Evolutionary conservation across 1,140 invertebrate genomes (phyloP).

Genomic region (Hermetia illucens): DNA sequence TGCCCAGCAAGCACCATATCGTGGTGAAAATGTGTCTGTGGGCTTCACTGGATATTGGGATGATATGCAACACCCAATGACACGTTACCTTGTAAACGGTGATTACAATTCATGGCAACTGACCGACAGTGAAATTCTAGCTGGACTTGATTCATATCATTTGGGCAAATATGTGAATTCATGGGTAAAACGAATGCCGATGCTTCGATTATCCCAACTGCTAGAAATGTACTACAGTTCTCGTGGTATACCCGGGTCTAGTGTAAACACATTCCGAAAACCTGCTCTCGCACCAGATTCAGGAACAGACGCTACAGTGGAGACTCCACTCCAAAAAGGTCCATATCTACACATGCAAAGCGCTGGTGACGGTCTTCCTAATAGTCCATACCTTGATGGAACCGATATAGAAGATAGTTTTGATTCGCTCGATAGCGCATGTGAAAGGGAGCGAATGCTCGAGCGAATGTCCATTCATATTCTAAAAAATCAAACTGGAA

Average conservation of each 20-base stretch:
- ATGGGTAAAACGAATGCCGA: not conserved
- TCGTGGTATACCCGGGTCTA: not conserved
- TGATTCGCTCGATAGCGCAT: not conserved
- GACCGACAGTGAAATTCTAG: not conserved
- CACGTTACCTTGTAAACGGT: not conserved
- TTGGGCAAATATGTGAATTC: not conserved
- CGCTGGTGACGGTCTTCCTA: not conserved
- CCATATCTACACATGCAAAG: not conserved
- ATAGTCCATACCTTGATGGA: no score
- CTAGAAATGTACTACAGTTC: not conserved
- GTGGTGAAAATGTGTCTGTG: not conserved
- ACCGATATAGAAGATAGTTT: not conserved
- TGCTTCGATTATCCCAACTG: not conserved
- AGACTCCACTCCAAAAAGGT: no score
- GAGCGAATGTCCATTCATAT: not conserved
- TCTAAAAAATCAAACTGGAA: not conserved
- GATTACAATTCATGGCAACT: not conserved
- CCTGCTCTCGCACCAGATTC: not conserved
- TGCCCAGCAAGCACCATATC: not conserved
- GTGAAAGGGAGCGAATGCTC: not conserved
- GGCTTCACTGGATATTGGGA: not conserved
- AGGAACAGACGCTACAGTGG: not conserved
- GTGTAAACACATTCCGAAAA: not conserved
- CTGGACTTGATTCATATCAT: not conserved
- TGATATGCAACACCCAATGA: not conserved